phyloP scores from a whole-genome alignment of 2,888 invertebrate species.

The Zele albiditarsus region DNA sequence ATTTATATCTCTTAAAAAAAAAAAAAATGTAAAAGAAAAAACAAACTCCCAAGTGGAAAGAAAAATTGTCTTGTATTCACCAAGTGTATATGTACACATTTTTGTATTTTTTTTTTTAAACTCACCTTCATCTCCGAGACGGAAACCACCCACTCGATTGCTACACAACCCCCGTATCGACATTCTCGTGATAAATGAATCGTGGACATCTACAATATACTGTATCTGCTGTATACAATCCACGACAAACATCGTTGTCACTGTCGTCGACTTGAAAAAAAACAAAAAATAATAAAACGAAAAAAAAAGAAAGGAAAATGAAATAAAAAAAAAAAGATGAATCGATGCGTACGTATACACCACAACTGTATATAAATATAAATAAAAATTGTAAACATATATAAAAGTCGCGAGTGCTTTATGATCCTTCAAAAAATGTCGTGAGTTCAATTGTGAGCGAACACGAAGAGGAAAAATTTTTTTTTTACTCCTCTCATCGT shows the following conservation, averaged over 20 bases:
- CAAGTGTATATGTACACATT: neutral
- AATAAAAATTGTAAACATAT: neutral
- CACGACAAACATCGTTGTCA: conserved; percentile 38
- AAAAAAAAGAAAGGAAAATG: neutral
- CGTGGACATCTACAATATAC: conserved; percentile 24
- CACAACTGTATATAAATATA: too few relatives aligned
- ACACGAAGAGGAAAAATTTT: conserved; percentile 18
- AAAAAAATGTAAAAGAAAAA: too few relatives aligned
- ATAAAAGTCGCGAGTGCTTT: conserved; percentile 56
- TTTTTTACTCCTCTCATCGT: conserved; percentile 29
- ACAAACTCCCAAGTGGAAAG: too few relatives aligned
- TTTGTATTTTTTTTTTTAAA: conserved; percentile 1
- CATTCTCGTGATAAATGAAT: conserved; percentile 58
- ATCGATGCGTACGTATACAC: neutral
- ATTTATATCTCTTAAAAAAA: too few relatives aligned
- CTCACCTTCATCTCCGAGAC: conserved; percentile 1
- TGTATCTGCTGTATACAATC: conserved; percentile 15
- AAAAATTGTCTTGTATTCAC: too few relatives aligned
- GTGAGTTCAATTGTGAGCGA: conserved; percentile 43
- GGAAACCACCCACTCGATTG: conserved; percentile 44
- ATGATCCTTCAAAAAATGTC: conserved; percentile 59
- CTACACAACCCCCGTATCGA: conserved; percentile 39
- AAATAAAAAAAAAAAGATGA: neutral
- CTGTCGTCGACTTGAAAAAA: conserved; percentile 28
- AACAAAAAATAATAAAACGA: neutral